Evolutionary conservation across 2,113 vertebrate species (phyloP).

Genomic region (Rhodinocichla rosea): DNA sequence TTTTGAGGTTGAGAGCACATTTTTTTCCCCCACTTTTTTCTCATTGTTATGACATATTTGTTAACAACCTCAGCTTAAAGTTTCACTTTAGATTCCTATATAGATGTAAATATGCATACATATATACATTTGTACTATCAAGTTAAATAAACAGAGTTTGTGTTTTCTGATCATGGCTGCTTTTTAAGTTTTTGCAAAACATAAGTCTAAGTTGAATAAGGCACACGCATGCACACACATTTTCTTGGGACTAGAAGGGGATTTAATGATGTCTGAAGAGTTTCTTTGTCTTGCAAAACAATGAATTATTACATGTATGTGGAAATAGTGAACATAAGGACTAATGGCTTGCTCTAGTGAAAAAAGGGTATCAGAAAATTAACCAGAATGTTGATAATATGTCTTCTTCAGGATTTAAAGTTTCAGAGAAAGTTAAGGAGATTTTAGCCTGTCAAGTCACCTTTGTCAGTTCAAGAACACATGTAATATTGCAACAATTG

Average conservation of each 20-base stretch:
- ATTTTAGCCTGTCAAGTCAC: neutral
- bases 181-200: neutral
- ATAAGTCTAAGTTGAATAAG: neutral
- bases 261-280: neutral
- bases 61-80: neutral
- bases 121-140: no score
- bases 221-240: neutral
- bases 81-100: neutral
- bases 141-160: neutral
- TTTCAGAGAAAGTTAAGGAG: neutral
- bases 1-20: neutral
- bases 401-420: neutral
- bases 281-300: neutral
- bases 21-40: neutral
- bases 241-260: neutral
- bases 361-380: neutral
- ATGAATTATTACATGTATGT: neutral
- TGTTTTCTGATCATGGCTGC: neutral
- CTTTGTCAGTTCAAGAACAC: neutral
- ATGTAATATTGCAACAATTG: neutral
- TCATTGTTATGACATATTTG: neutral
- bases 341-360: neutral
- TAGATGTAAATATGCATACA: neutral
- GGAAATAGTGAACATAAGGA: neutral
- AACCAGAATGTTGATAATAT: neutral